These are phyloP conservation scores for Orientallactaga bullata DNA, from an alignment of 2,113 vertebrate species.

Conservation along the genomic window DNA sequence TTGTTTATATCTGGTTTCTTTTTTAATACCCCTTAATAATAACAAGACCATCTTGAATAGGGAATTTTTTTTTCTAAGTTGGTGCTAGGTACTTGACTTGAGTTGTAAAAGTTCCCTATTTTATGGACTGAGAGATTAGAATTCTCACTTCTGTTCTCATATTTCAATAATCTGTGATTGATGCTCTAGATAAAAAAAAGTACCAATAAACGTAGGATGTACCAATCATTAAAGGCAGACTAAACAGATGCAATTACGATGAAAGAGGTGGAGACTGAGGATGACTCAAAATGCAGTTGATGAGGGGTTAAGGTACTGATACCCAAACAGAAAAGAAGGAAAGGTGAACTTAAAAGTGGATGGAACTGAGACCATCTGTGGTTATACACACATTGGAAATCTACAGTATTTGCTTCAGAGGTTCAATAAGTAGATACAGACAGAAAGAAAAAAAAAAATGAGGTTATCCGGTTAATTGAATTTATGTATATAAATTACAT, in stretches of 20 bases:
- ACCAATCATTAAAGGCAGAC: background rate
- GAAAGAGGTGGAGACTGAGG: background rate
- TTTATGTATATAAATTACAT: background rate
- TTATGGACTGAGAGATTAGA: background rate
- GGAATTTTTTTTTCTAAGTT: background rate
- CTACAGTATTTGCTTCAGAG: background rate
- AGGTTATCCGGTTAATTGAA: background rate
- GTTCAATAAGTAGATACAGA: background rate
- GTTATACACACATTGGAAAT: background rate
- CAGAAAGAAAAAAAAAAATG: background rate
- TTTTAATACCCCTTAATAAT: background rate
- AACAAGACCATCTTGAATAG: background rate
- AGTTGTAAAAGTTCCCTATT: background rate
- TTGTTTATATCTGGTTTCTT: background rate
- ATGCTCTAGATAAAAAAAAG: background rate
- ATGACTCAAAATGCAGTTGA: background rate
- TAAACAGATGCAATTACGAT: background rate
- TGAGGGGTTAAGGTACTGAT: accelerated
- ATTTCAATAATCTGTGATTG: background rate
- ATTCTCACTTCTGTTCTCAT: background rate
- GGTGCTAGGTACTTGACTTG: background rate
- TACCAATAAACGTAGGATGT: background rate
- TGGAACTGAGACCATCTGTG: background rate
- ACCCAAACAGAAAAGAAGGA: background rate
- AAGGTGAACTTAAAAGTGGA: accelerated